These are phyloP conservation scores for Oryctes rhinoceros DNA, from an alignment of 1,140 invertebrate species.

Conservation along the genomic window DNA sequence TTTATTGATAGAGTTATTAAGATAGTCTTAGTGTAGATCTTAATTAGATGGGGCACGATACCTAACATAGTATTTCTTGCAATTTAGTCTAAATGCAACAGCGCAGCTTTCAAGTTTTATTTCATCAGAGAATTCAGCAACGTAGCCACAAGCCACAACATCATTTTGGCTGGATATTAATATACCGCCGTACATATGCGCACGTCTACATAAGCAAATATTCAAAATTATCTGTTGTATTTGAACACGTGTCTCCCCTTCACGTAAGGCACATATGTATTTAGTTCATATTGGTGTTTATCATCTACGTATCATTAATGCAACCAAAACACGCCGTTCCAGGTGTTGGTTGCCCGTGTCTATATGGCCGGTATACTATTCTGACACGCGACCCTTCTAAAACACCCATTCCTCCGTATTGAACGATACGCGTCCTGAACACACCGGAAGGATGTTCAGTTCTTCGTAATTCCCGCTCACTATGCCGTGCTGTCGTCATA, in stretches of 20 bases:
- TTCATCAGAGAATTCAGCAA: no score
- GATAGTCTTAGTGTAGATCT: no score
- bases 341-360: not conserved
- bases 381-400: conserved; percentile 21
- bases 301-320: not conserved
- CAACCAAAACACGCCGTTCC: not conserved
- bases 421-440: conserved; percentile 16
- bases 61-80: no score
- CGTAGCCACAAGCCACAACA: no score
- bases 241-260: not conserved
- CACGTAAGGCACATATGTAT: not conserved
- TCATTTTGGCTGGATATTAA: no score
- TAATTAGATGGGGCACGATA: no score
- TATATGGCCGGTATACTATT: not conserved
- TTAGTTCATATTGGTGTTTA: not conserved
- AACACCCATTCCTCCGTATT: not conserved
- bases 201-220: no score
- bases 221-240: not conserved
- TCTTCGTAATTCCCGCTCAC: conserved; percentile 4
- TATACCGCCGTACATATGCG: no score
- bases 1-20: no score
- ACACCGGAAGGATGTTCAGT: conserved; percentile 40
- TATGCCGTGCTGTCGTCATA: not conserved
- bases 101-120: no score
- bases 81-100: no score